Evolutionary conservation across 2,797 vertebrate genomes (phyloP).

Genomic region (Bradypodion pumilum): DNA sequence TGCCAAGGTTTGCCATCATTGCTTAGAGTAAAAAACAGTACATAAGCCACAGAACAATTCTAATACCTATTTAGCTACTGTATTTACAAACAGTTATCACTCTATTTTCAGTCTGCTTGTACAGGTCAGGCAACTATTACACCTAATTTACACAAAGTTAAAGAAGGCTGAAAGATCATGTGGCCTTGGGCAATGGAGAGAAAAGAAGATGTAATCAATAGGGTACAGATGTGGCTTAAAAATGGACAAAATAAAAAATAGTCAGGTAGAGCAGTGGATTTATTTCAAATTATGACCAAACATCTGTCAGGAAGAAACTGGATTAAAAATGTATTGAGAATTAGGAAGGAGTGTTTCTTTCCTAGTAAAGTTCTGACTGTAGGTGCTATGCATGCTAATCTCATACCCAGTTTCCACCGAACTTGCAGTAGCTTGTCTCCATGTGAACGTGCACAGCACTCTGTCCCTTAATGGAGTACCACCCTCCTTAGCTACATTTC

Average conservation of each 20-base stretch:
- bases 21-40: too few species aligned
- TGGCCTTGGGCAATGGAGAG: not conserved
- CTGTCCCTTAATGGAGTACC: not conserved
- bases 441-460: not conserved
- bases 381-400: not conserved
- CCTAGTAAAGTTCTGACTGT: not conserved
- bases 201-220: not conserved
- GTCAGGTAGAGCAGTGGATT: not conserved
- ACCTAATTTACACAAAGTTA: not conserved
- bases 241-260: too few species aligned
- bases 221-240: not conserved
- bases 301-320: not conserved
- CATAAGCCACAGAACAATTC: not conserved
- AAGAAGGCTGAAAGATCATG: not conserved
- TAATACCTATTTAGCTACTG: not conserved
- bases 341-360: not conserved
- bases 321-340: not conserved
- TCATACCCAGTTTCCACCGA: not conserved
- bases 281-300: not conserved
- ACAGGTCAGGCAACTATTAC: not conserved
- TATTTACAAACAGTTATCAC: too few species aligned
- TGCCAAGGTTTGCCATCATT: too few species aligned
- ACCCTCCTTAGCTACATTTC: not conserved
- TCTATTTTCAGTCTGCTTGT: not conserved
- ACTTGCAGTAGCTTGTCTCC: not conserved